Conservation (phyloP, 1,140 invertebrate species). For the Cherax quadricarinatus region DNA sequence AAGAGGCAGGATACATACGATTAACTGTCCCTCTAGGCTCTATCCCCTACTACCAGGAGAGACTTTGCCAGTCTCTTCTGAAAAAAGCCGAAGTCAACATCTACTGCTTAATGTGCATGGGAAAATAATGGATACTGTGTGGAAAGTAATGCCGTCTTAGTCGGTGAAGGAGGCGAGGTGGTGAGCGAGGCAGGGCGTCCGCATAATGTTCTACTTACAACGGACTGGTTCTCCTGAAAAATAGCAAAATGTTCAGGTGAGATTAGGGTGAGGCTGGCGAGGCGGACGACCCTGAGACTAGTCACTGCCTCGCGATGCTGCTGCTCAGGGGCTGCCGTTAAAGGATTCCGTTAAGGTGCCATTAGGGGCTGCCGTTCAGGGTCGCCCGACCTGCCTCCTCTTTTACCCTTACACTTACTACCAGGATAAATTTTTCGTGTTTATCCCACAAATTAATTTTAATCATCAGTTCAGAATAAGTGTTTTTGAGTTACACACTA, state of each 20-base stretch:
- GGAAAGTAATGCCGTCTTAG: slow-evolving; percentile 11
- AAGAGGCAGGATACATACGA: neutral
- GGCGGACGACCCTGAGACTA: slow-evolving; percentile 23
- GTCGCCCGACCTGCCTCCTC: neutral
- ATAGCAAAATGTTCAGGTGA: slow-evolving; percentile 57
- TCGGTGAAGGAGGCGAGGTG: slow-evolving; percentile 29
- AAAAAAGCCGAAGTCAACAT: neutral
- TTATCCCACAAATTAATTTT: neutral
- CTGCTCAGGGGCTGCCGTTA: too few relatives aligned
- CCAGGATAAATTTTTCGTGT: neutral
- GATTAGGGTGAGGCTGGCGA: neutral
- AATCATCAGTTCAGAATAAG: neutral
- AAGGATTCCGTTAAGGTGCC: too few relatives aligned
- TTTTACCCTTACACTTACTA: neutral
- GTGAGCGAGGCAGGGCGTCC: slow-evolving; percentile 36
- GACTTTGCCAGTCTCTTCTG: neutral
- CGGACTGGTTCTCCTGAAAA: slow-evolving; percentile 51
- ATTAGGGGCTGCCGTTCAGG: neutral
- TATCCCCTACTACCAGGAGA: too few relatives aligned
- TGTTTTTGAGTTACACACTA: neutral
- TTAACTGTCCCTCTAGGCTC: neutral
- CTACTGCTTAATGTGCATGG: slow-evolving; percentile 46
- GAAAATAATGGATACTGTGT: slow-evolving; percentile 31
- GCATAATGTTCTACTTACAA: slow-evolving; percentile 57
- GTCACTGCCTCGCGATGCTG: neutral